Evolutionary conservation across 2,113 vertebrate genomes (phyloP), one percentile per base, ranked within the genome.

Genomic region (Oreochromis aureus): DNA sequence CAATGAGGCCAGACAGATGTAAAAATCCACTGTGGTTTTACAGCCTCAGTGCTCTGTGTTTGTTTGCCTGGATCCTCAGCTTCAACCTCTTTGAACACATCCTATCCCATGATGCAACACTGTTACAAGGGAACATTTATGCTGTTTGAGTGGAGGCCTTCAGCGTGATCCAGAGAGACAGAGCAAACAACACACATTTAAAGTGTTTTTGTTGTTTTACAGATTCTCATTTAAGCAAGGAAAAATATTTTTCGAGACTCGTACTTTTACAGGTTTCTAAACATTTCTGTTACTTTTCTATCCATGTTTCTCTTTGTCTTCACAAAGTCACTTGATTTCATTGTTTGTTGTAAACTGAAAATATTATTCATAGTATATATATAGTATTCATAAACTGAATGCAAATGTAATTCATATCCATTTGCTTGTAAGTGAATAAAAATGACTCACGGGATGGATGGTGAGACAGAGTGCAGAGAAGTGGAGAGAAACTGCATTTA

Each of bases 1-100:
- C 95, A 96, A 95, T 96, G 94, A 96, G 94, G 92, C 93, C 93
- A 89, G 95, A 96, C 96, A 96, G 95, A 96, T 96, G 95, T 94
- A 95, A 92, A 96, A 93, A 80, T 87, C 91, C 93, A 88, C 91
- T 92, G 91, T 91, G 90, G 84, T 84, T 94, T 94, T 89, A 92
- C 91, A 90, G 92, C 93, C 89, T 85, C 85, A 19, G 44, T 85
- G 89, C 84, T 80, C 85, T 54, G 36, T 73, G 32, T 71, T 36
- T 51, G 59, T 80, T 90, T 44, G 92, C 91, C 86, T 83, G 66
- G 39, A 92, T 88, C 88, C 89, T 81, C 82, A n/a, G 76, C 87
- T 34, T 69, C 83, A 88, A 85, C 89, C 82, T 46, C 89, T 78
- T 86, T 59, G 54, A 83, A 84, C 82, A 48, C 81, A 79, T 86